phyloP scores from a whole-genome alignment of 2,113 vertebrate genomes.

The Odontesthes bonariensis region DNA sequence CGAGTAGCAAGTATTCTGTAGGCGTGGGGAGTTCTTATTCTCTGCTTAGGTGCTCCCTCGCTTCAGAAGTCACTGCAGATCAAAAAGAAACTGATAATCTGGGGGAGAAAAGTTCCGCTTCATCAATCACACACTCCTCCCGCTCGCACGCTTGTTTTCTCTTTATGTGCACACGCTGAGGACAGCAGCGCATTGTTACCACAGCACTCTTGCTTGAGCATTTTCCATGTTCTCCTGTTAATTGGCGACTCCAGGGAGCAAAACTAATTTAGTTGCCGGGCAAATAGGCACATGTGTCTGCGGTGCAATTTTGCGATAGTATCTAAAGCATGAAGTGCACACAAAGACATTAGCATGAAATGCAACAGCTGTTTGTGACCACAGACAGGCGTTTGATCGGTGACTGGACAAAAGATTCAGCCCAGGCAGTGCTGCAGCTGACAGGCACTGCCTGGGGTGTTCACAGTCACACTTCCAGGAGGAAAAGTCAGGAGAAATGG shows the following conservation, averaged over 20 bases:
- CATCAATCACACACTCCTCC: conserved; percentile 61
- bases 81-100: conserved; percentile 65
- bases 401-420: conserved; percentile 39
- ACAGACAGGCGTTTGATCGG: conserved; percentile 21
- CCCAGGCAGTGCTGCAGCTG: conserved; percentile 18
- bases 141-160: conserved; percentile 50
- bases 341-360: not conserved
- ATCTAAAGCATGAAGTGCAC: not conserved
- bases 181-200: conserved; percentile 40
- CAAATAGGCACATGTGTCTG: conserved; percentile 32
- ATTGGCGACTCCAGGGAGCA: conserved; percentile 57
- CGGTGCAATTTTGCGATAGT: conserved; percentile 11
- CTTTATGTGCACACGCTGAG: conserved; percentile 40
- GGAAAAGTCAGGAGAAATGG: conserved; percentile 35
- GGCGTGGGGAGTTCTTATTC: conserved; percentile 40
- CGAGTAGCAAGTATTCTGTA: conserved; percentile 53
- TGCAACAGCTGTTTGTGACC: conserved; percentile 40
- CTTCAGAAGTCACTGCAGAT: conserved; percentile 58
- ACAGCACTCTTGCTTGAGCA: conserved; percentile 39
- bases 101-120: conserved; percentile 51
- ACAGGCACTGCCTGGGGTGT: conserved; percentile 29
- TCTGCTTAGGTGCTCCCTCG: conserved; percentile 45
- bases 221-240: conserved; percentile 57
- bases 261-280: conserved; percentile 58
- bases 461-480: conserved; percentile 36